These are phyloP conservation scores for Drosophila triauraria DNA, from an alignment of 1,140 invertebrate species.

Conservation along the genomic window DNA sequence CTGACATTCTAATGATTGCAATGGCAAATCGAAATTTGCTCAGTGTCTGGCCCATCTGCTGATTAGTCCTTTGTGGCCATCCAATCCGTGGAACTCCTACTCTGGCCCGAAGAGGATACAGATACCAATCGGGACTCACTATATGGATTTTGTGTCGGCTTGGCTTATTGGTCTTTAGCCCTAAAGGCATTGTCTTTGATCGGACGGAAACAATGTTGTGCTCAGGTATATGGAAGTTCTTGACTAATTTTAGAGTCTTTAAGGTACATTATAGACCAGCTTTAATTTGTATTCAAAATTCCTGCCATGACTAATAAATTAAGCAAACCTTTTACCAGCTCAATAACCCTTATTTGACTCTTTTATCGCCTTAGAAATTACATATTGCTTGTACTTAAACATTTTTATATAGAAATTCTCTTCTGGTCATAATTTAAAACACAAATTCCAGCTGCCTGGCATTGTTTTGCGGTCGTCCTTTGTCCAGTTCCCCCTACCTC, in stretches of 20 bases:
- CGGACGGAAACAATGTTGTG: background rate
- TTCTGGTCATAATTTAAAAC: constrained; percentile 56
- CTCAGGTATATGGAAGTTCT: background rate
- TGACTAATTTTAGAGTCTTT: background rate
- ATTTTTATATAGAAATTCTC: constrained; percentile 43
- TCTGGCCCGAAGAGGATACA: constrained; percentile 17
- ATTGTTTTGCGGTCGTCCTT: constrained; percentile 40
- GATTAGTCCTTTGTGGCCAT: constrained; percentile 40
- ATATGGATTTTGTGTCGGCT: background rate
- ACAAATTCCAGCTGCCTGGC: constrained; percentile 60
- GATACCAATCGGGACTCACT: constrained; percentile 29
- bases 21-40: constrained; percentile 32
- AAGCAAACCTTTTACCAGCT: background rate
- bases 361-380: background rate
- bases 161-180: background rate
- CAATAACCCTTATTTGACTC: background rate
- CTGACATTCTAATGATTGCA: constrained; percentile 48
- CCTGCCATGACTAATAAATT: too few species aligned
- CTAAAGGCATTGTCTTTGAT: background rate
- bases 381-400: constrained; percentile 26
- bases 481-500: constrained; percentile 29
- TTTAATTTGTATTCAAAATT: background rate
- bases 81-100: background rate
- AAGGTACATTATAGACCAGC: background rate
- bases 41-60: constrained; percentile 15